A percentile compares a stretch with the other conserved stretches of the same genome.
Evolutionary conservation across 2,113 vertebrate species (phyloP).

Genomic region (Pitta sordida): DNA sequence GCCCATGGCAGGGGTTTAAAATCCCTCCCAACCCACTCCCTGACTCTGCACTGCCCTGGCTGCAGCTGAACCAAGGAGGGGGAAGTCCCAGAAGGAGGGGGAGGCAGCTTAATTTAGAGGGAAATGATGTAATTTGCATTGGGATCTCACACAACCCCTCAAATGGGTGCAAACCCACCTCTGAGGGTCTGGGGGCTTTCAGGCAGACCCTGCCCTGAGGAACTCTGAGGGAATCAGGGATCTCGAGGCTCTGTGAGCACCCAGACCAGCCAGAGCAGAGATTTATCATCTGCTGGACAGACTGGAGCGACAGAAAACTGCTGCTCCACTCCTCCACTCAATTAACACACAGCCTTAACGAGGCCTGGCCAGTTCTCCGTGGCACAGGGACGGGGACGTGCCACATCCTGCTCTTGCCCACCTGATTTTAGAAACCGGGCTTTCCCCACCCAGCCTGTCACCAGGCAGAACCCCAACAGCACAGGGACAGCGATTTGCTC

Average conservation of each 20-base stretch:
- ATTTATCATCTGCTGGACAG: neutral
- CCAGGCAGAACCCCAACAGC: neutral
- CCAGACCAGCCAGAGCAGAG: neutral
- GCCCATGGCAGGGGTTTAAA: neutral
- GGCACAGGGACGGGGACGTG: neutral
- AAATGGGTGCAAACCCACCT: fast-evolving
- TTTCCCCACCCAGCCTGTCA: neutral
- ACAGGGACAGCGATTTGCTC: neutral
- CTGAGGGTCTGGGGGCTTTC: neutral
- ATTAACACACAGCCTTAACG: neutral
- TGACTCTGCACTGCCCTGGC: neutral
- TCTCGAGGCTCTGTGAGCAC: neutral
- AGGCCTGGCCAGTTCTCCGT: neutral
- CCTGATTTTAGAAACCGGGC: neutral
- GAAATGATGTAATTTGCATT: neutral
- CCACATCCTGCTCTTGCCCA: neutral
- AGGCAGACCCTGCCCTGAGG: neutral
- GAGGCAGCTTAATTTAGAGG: fast-evolving
- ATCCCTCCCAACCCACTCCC: neutral
- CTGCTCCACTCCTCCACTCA: neutral
- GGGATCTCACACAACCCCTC: neutral
- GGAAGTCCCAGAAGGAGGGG: neutral
- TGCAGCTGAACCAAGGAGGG: neutral
- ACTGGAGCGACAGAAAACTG: neutral
- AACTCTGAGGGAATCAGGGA: neutral